These are phyloP conservation scores for Drosophila meridionalis DNA, from an alignment of 2,888 invertebrate genomes.

Conservation along the genomic window DNA sequence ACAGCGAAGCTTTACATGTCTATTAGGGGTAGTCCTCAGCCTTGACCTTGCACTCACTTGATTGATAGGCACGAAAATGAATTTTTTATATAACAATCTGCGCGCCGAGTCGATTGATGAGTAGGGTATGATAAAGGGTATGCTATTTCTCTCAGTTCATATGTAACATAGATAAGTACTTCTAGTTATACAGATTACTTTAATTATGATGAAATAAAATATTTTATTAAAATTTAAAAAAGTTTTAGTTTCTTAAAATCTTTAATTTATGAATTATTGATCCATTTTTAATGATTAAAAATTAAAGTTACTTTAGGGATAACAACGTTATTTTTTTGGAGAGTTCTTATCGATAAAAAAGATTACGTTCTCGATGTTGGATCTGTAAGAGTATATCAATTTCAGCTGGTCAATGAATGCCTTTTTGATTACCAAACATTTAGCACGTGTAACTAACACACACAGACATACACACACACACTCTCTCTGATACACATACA, in stretches of 20 bases:
- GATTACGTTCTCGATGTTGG: constrained; percentile 15
- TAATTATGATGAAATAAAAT: constrained; percentile 3
- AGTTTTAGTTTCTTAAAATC: constrained; percentile 86
- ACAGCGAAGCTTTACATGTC: constrained; percentile 49
- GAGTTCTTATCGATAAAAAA: constrained; percentile 16
- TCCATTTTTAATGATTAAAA: constrained; percentile 88
- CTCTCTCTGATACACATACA: constrained; percentile 12
- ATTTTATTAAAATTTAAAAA: constrained; percentile 84
- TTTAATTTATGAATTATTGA: constrained; percentile 86
- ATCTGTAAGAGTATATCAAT: neutral
- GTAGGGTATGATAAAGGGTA: constrained; percentile 6
- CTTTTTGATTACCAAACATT: constrained; percentile 26
- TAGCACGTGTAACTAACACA: constrained; percentile 40
- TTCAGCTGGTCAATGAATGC: neutral
- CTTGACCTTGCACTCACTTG: constrained; percentile 44
- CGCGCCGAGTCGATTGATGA: constrained; percentile 31
- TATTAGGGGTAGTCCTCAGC: constrained; percentile 44
- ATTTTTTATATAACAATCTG: constrained; percentile 62
- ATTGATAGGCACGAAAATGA: constrained; percentile 72
- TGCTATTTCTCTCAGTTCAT: neutral
- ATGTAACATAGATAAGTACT: neutral
- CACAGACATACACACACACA: constrained; percentile 19
- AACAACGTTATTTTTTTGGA: constrained; percentile 90
- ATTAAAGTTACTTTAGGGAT: constrained; percentile 89
- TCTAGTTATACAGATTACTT: neutral